Base-by-base conservation (phyloP, 2,888 invertebrate species). In the Pristionchus maxplancki region DNA sequence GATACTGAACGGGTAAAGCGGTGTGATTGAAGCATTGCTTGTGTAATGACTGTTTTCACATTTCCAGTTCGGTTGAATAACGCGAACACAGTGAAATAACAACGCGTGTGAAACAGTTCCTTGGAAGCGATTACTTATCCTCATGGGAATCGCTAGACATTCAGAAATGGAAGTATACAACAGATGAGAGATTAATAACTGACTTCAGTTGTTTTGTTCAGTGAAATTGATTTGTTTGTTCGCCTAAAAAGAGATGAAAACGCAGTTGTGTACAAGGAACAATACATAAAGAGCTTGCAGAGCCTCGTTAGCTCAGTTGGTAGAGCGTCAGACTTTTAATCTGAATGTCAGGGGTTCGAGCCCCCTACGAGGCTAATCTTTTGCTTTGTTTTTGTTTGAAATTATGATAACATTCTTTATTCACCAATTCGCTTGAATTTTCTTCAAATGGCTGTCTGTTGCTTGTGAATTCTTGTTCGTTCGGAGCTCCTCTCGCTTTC, bases 241-340 rank as follows among this genome's bases (percentile, higher is more conserved):
- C n/a, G n/a, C n/a, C n/a, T n/a, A n/a, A n/a, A n/a, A n/a, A n/a
- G n/a, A n/a, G n/a, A n/a, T n/a, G n/a, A n/a, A n/a, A n/a, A n/a
- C n/a, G n/a, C n/a, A n/a, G n/a, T n/a, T n/a, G n/a, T n/a, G n/a
- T n/a, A n/a, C n/a, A n/a, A n/a, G n/a, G n/a, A n/a, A n/a, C n/a
- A n/a, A n/a, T n/a, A n/a, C n/a, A n/a, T n/a, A n/a, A n/a, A n/a
- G n/a, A n/a, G n/a, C n/a, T n/a, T n/a, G n/a, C 64, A 17, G 1
- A 64, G 64, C 64, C 64, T 64, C 64, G 64, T 64, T 64, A 64
- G 64, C 64, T 64, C 64, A 64, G 64, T 64, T 64, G 64, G 64
- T 64, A 64, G 64, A 64, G 64, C 64, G 64, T 64, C 64, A 64
- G 64, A 64, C 64, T 64, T 64, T 64, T 64, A 64, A 58, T 58